These are phyloP conservation scores for Drosophila pachea DNA, from an alignment of 1,140 invertebrate genomes.

Conservation along the genomic window DNA sequence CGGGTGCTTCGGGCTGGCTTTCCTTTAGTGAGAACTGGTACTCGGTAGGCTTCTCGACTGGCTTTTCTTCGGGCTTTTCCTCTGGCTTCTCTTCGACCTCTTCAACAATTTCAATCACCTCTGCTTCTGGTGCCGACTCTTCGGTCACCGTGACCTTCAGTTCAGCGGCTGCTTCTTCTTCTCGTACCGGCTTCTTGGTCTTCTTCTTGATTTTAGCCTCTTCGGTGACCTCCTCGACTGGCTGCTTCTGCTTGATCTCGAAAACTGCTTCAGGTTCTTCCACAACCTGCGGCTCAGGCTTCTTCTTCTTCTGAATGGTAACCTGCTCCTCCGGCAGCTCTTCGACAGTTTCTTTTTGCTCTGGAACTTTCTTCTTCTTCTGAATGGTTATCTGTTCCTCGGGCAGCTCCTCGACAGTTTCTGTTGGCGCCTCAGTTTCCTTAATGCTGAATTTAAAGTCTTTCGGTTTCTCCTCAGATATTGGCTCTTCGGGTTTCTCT, in stretches of 20 bases:
- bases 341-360: conserved; percentile 40
- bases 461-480: conserved; percentile 43
- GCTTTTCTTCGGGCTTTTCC: conserved; percentile 14
- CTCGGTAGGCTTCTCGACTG: conserved; percentile 40
- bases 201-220: conserved; percentile 74
- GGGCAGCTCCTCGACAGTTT: conserved; percentile 56
- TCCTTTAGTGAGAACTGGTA: conserved; percentile 57
- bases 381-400: conserved; percentile 66
- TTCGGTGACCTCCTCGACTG: conserved; percentile 68
- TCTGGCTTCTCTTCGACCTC: conserved; percentile 49
- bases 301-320: conserved; percentile 59
- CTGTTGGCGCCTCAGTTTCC: conserved; percentile 61
- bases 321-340: conserved; percentile 60
- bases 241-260: conserved; percentile 58
- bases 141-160: conserved; percentile 58
- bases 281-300: conserved; percentile 39
- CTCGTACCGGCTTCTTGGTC: conserved; percentile 43
- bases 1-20: conserved; percentile 45
- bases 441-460: conserved; percentile 53
- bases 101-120: conserved; percentile 59
- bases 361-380: conserved; percentile 58
- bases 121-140: conserved; percentile 41
- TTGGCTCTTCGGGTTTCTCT: conserved; percentile 23
- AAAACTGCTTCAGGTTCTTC: conserved; percentile 74
- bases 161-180: conserved; percentile 64